Evolutionary conservation across 1,140 invertebrate genomes (phyloP).

Genomic region (Drosophila seguyi): DNA sequence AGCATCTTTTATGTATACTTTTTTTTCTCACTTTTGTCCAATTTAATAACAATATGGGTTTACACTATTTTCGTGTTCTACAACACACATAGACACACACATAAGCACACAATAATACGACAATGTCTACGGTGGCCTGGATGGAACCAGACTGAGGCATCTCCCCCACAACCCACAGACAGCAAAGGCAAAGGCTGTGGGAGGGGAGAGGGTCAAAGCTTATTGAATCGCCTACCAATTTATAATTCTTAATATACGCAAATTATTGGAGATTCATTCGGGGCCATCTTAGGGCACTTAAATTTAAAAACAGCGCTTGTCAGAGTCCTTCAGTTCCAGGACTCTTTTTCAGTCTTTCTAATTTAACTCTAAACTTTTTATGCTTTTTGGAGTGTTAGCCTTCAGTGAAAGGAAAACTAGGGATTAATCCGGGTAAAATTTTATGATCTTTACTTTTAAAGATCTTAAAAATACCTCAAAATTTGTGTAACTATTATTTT

Average conservation of each 20-base stretch:
- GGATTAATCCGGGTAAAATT: rapidly evolving
- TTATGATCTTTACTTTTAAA: neutral
- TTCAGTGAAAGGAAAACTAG: neutral
- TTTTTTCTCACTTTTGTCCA: conserved; percentile 8
- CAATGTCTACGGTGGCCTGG: conserved; percentile 34
- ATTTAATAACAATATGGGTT: conserved; percentile 25
- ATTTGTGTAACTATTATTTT: too few relatives aligned
- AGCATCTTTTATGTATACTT: conserved; percentile 33
- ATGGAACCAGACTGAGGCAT: conserved; percentile 21
- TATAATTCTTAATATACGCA: conserved; percentile 29
- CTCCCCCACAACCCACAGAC: conserved; percentile 6
- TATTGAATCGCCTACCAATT: neutral
- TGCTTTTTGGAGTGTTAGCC: conserved; percentile 32
- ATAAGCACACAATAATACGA: conserved; percentile 32
- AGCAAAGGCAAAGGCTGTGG: conserved; percentile 25
- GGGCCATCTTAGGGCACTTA: too few relatives aligned
- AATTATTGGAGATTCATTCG: too few relatives aligned
- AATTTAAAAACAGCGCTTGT: too few relatives aligned
- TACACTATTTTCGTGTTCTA: conserved; percentile 37
- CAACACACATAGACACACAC: conserved; percentile 32
- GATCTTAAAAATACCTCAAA: too few relatives aligned
- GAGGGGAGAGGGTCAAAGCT: neutral
- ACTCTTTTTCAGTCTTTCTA: conserved; percentile 9
- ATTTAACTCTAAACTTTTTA: conserved; percentile 69
- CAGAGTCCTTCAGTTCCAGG: too few relatives aligned